Evolutionary conservation across 1,140 invertebrate genomes (phyloP), one percentile per base, ranked within the genome.

Genomic region (Parapsyche elsis): DNA sequence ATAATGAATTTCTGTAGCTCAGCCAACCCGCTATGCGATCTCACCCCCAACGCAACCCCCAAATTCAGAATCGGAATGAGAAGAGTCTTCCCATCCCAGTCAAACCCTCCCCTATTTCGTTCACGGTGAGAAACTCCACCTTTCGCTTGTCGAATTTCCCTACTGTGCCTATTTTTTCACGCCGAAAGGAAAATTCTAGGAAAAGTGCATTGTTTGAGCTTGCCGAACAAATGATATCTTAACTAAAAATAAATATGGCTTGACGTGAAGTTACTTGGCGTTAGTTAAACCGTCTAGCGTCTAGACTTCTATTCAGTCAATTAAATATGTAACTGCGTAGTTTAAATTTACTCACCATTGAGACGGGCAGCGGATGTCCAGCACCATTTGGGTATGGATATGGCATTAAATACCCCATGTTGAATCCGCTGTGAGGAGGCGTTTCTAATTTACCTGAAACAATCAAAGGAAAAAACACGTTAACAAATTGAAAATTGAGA

Each of bases 401-500:
- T 26, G 95, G 95, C 86, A 96, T 93, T 85, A 96, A 92, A 90
- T 96, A 96, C 86, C 95, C 94, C 94, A 96, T 95, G 90, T 96
- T 95, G 91, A 96, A 96, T 74, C 94, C 92, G 83, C 94, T 92
- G 87, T 95, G 95, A 74, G 93, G 91, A 85, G 93, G 92, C n/a
- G 94, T 93, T 84, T 96, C 95, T 85, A 95, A 92, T 91, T 96
- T 96, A 90, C 94, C 95, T 96, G 91, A 90, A 86, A 81, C 30
- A n/a, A 81, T 14, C 75, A 76, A 57, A 44, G 21, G 10, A 46
- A 45, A n/a, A 7, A n/a, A n/a, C n/a, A n/a, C n/a, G n/a, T 26
- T 70, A 70, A 16, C 26, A 12, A 71, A 71, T 71, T 71, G 67
- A 30, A 71, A 71, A 45, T 71, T 71, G 23, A 24, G 67, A 21